phyloP scores from a whole-genome alignment of 1,140 invertebrate genomes.

The Nomia melanderi region DNA sequence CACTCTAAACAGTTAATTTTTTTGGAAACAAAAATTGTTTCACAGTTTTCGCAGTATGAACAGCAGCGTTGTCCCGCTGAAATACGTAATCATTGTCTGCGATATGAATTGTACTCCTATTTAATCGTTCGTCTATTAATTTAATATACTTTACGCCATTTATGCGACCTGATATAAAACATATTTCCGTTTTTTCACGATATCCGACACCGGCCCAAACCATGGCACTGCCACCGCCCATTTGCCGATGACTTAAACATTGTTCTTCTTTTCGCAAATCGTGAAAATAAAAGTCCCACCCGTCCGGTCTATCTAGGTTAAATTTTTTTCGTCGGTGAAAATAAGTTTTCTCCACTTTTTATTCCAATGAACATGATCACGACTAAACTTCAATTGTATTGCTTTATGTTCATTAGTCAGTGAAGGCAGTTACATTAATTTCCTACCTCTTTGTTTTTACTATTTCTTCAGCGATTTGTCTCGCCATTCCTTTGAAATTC shows the following conservation, averaged over 20 bases:
- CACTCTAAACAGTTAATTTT: neutral
- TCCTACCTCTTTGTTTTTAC: neutral
- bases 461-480: neutral
- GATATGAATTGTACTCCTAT: no score
- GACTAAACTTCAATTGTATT: neutral
- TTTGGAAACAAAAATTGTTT: neutral
- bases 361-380: neutral
- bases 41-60: no score
- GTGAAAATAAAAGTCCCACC: neutral
- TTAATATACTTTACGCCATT: conserved; percentile 2
- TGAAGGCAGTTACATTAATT: neutral
- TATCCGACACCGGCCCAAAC: conserved; percentile 21
- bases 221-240: conserved; percentile 11
- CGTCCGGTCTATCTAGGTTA: neutral
- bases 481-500: neutral
- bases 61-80: no score
- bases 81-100: no score
- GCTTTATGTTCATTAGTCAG: neutral
- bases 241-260: conserved; percentile 55
- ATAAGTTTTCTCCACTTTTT: neutral
- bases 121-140: conserved; percentile 11
- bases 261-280: conserved; percentile 38
- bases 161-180: neutral
- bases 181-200: conserved; percentile 10
- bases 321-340: neutral